These are phyloP conservation scores for Falco columbarius DNA, from an alignment of 2,797 vertebrate species.

Conservation along the genomic window DNA sequence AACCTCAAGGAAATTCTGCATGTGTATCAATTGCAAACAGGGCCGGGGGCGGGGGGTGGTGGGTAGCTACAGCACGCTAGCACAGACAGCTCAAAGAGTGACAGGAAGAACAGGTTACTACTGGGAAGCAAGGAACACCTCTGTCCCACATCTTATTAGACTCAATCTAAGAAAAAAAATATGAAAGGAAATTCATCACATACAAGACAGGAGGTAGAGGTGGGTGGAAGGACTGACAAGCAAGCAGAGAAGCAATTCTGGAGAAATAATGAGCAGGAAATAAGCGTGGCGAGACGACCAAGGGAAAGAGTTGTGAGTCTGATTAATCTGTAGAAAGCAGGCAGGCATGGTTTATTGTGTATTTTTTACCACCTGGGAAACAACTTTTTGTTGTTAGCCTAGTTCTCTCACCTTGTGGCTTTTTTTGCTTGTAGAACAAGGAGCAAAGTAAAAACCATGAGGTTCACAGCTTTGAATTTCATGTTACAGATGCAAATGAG, in stretches of 20 bases:
- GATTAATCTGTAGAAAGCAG: neutral
- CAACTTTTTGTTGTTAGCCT: neutral
- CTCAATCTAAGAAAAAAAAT: neutral
- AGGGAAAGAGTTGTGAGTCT: neutral
- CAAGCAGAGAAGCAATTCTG: neutral
- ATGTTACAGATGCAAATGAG: neutral
- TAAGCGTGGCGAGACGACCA: fast-evolving
- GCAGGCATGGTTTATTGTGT: neutral
- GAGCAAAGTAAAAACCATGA: neutral
- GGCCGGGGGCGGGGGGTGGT: too few relatives aligned
- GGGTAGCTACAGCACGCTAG: neutral
- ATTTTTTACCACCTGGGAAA: neutral
- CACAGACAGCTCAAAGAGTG: neutral
- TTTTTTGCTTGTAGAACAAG: neutral
- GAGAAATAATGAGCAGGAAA: neutral
- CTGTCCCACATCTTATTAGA: neutral
- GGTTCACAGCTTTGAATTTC: neutral
- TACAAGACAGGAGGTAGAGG: neutral
- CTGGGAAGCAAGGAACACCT: neutral
- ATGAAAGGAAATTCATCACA: neutral
- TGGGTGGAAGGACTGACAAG: neutral
- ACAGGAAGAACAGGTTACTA: neutral
- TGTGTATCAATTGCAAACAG: neutral
- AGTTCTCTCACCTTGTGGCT: neutral
- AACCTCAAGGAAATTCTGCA: neutral